A percentile compares a stretch with the other conserved stretches of the same genome.
These are phyloP conservation scores for Galerucella calmariensis DNA, from an alignment of 2,888 invertebrate genomes.

Conservation along the genomic window DNA sequence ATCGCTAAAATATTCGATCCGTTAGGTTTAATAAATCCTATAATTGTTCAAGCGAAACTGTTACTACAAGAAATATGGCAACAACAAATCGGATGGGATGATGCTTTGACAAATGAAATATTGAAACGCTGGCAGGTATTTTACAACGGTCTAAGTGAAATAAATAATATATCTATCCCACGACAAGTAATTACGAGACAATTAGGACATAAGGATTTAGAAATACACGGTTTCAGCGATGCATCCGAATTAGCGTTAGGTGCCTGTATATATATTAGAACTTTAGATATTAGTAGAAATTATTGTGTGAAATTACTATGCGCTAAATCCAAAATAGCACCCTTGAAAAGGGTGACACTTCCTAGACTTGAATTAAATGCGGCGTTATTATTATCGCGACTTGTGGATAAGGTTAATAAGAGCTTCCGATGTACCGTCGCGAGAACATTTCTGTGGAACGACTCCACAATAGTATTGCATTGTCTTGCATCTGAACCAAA, in stretches of 20 bases:
- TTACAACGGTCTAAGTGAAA: neutral
- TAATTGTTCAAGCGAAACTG: too few relatives aligned
- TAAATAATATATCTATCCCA: neutral
- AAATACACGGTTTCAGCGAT: slow-evolving; percentile 5
- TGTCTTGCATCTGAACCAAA: neutral
- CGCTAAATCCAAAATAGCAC: neutral
- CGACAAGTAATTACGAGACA: neutral
- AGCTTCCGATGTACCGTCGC: too few relatives aligned
- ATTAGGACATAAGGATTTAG: neutral
- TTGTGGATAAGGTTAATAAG: neutral
- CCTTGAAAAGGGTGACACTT: slow-evolving; percentile 1
- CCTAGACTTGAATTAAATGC: slow-evolving; percentile 10
- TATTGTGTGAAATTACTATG: too few relatives aligned
- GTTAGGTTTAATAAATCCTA: too few relatives aligned
- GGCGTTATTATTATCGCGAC: neutral
- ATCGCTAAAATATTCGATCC: too few relatives aligned
- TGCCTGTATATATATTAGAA: neutral
- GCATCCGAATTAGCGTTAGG: slow-evolving; percentile 1
- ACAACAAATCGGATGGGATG: too few relatives aligned
- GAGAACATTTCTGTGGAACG: neutral
- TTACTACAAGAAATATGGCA: too few relatives aligned
- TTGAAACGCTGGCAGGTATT: too few relatives aligned
- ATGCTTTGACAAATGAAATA: too few relatives aligned
- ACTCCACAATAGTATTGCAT: neutral
- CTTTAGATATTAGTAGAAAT: too few relatives aligned